These are phyloP conservation scores for Galeopsomyia nigrocyanea DNA, from an alignment of 2,888 invertebrate species.

Conservation along the genomic window DNA sequence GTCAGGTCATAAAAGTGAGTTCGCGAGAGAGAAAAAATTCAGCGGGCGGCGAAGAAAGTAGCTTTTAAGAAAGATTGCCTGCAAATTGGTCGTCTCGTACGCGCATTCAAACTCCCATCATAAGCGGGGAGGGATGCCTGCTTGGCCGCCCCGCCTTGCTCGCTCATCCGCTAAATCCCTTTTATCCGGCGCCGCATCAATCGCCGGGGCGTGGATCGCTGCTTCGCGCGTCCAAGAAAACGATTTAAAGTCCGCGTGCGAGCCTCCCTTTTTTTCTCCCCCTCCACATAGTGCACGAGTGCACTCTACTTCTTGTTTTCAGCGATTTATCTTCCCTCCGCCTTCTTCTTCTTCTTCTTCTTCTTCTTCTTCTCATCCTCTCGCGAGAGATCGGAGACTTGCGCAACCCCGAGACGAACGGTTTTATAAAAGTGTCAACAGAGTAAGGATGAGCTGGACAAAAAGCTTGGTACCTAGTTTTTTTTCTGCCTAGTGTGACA, in stretches of 20 bases:
- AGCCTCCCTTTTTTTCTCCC: background rate
- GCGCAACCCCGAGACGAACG: conserved; percentile 10
- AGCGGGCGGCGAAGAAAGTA: too few relatives aligned
- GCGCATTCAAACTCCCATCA: background rate
- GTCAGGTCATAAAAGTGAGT: too few relatives aligned
- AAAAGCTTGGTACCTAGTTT: background rate
- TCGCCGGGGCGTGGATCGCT: background rate
- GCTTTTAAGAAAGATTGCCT: too few relatives aligned
- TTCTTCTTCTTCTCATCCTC: too few relatives aligned
- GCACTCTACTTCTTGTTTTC: conserved; percentile 3
- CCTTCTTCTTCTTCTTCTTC: too few relatives aligned
- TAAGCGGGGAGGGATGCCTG: background rate
- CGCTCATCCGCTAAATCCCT: too few relatives aligned
- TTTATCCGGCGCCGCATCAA: too few relatives aligned
- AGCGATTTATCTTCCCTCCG: conserved; percentile 34
- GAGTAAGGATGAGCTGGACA: background rate
- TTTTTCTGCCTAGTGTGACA: too few relatives aligned
- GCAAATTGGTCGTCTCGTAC: too few relatives aligned
- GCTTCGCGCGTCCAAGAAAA: conserved; percentile 11
- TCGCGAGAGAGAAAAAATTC: too few relatives aligned
- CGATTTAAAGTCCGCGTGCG: background rate
- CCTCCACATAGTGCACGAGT: background rate
- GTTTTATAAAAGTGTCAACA: conserved; percentile 39
- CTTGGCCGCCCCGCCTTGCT: too few relatives aligned
- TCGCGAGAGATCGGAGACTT: conserved; percentile 11